Percentiles rank a stretch among this genome's conserved stretches.
phyloP scores from a whole-genome alignment of 2,113 vertebrate genomes.

The Mustela nigripes region DNA sequence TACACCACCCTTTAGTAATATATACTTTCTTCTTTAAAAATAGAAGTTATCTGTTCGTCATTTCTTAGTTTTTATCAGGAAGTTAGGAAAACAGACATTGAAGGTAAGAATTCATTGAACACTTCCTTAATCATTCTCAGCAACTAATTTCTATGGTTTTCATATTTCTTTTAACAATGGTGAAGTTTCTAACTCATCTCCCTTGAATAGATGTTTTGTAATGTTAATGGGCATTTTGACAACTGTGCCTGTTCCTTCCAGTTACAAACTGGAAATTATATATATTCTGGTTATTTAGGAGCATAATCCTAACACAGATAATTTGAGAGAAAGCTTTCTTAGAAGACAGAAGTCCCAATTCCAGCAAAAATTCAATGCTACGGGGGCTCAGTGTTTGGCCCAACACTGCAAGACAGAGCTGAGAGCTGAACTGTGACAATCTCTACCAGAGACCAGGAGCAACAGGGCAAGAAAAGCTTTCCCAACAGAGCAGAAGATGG shows the following conservation, averaged over 20 bases:
- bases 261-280: slow-evolving; percentile 22
- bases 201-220: background rate
- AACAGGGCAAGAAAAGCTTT: background rate
- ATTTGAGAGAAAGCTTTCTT: background rate
- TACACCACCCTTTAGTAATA: background rate
- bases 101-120: slow-evolving; percentile 21
- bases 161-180: background rate
- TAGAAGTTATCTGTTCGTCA: background rate
- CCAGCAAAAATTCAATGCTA: background rate
- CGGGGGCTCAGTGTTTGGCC: background rate
- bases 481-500: background rate
- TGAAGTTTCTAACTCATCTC: background rate
- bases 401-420: background rate
- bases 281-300: background rate
- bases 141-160: background rate
- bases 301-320: background rate
- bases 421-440: background rate
- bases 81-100: background rate
- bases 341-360: background rate
- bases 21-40: slow-evolving; percentile 23
- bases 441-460: background rate
- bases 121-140: background rate
- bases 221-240: background rate
- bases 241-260: background rate
- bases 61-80: background rate